Evolutionary conservation across 2,113 vertebrate genomes (phyloP).

Genomic region (Phalacrocorax brasilianus): DNA sequence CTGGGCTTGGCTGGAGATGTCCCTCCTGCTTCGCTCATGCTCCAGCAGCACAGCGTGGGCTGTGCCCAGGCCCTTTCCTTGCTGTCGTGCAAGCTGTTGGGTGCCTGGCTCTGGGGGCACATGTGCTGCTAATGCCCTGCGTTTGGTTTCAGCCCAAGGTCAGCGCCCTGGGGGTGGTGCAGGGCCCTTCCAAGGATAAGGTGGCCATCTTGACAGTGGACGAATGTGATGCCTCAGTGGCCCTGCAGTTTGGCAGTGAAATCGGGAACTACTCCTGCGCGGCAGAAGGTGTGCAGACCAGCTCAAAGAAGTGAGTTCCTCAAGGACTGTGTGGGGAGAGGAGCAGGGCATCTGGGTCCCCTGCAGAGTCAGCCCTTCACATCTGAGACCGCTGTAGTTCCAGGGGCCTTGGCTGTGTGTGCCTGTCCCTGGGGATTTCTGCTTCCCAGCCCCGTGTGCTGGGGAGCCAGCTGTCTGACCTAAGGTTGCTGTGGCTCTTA

Average conservation of each 20-base stretch:
- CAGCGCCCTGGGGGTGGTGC: slow-evolving; percentile 84
- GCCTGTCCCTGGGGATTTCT: neutral
- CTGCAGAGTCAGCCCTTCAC: neutral
- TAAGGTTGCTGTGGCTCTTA: neutral
- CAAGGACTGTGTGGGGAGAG: neutral
- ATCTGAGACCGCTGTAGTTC: neutral
- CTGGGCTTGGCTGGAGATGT: fast-evolving
- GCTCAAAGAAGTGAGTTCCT: slow-evolving; percentile 93
- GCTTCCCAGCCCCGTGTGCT: neutral
- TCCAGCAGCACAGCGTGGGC: neutral
- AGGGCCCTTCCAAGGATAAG: slow-evolving; percentile 97
- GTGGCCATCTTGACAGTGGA: slow-evolving; percentile 93
- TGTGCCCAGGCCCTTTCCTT: neutral
- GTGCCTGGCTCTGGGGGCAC: neutral
- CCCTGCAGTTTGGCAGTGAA: slow-evolving; percentile 88
- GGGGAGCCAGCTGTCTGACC: neutral
- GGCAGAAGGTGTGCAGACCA: slow-evolving; percentile 92
- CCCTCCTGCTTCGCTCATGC: neutral
- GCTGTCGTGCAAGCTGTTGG: neutral
- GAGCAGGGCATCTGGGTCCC: neutral
- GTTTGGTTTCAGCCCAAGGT: slow-evolving; percentile 83
- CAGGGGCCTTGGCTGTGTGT: neutral
- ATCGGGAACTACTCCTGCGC: slow-evolving; percentile 97
- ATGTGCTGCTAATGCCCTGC: neutral
- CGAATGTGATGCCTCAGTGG: slow-evolving; percentile 89